Conservation (phyloP, 2,113 vertebrate species). For the Accipiter virgatus region DNA sequence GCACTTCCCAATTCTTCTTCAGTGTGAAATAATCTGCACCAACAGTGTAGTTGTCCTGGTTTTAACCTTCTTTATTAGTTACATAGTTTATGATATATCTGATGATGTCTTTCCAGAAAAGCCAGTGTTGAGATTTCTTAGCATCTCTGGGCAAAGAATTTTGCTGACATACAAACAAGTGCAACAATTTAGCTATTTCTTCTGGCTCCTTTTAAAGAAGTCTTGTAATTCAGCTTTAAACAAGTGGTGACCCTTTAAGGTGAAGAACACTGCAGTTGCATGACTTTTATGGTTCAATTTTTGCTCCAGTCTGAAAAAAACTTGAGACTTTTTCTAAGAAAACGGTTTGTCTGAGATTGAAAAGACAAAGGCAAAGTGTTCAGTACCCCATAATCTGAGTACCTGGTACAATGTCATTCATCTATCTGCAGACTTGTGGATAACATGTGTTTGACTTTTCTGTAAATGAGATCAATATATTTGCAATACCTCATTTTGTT, state of each 20-base stretch:
- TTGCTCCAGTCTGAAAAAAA: not conserved
- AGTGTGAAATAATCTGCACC: not conserved
- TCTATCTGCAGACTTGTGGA: not conserved
- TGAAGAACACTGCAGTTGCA: not conserved
- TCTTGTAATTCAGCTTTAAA: not conserved
- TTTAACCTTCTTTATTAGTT: not conserved
- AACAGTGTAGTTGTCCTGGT: not conserved
- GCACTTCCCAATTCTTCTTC: not conserved
- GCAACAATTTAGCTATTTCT: not conserved
- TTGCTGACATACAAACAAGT: not conserved
- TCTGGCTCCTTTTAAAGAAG: not conserved
- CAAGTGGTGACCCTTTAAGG: not conserved
- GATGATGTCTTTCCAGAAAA: not conserved
- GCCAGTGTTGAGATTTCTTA: not conserved
- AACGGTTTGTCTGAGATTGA: not conserved
- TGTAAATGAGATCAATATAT: not conserved
- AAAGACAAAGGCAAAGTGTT: not conserved
- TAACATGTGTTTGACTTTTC: not conserved
- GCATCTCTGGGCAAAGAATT: not conserved
- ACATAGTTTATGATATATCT: accelerated
- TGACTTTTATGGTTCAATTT: not conserved
- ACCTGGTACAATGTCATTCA: not conserved
- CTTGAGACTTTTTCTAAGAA: not conserved
- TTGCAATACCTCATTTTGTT: not conserved
- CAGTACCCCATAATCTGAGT: not conserved